Percentiles rank a stretch among this genome's conserved stretches.
Evolutionary conservation across 2,888 invertebrate genomes (phyloP).

Genomic region (Tipula unca): DNA sequence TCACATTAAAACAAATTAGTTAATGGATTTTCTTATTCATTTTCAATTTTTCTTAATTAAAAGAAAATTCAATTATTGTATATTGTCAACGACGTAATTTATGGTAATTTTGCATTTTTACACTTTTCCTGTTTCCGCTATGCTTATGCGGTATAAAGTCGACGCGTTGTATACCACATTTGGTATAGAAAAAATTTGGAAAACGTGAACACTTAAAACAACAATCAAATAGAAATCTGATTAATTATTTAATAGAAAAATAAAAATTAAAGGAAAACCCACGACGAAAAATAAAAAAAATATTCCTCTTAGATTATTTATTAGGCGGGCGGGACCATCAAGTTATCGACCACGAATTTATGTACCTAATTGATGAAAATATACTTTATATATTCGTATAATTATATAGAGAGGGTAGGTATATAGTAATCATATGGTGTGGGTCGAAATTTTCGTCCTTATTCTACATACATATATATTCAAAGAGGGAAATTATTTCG

Average conservation of each 20-base stretch:
- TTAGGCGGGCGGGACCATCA: background rate
- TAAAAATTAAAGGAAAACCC: constrained; percentile 16
- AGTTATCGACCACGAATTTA: constrained; percentile 2
- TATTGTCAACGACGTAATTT: constrained; percentile 17
- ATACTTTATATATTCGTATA: background rate
- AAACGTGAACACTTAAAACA: constrained; percentile 18
- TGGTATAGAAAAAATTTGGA: background rate
- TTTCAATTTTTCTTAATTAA: constrained; percentile 15
- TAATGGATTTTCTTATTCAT: constrained; percentile 16
- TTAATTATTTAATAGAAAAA: constrained; percentile 17
- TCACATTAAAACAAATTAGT: constrained; percentile 15
- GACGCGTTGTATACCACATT: background rate
- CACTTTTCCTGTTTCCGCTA: background rate
- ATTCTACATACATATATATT: too few relatives aligned
- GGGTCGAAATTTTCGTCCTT: background rate
- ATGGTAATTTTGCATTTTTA: constrained; percentile 1
- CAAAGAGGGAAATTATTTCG: background rate
- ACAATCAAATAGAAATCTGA: background rate
- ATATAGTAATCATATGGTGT: background rate
- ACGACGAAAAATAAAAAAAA: background rate
- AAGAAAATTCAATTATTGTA: background rate
- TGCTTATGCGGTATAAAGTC: background rate
- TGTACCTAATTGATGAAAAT: background rate
- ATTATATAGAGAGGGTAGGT: background rate
- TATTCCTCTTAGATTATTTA: background rate